Evolutionary conservation across 2,113 vertebrate species (phyloP).

Genomic region (Heptranchias perlo): DNA sequence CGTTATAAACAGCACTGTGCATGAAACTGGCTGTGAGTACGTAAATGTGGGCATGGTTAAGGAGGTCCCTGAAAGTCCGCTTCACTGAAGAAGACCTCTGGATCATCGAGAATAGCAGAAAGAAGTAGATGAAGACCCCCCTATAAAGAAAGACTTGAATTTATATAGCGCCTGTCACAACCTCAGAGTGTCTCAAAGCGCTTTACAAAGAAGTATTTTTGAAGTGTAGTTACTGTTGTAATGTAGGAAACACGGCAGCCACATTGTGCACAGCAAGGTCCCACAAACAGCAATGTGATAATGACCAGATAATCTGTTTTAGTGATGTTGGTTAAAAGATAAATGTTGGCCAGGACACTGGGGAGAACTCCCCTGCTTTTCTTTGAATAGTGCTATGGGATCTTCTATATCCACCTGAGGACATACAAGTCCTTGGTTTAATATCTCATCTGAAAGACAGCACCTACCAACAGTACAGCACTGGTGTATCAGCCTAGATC

Average conservation of each 20-base stretch:
- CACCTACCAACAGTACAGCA: background rate
- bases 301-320: background rate
- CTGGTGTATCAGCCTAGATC: background rate
- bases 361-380: too few species aligned
- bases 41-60: background rate
- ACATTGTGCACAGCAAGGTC: background rate
- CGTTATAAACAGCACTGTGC: too few species aligned
- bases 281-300: background rate
- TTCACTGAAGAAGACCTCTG: background rate
- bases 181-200: background rate
- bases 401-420: background rate
- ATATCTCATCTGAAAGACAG: background rate
- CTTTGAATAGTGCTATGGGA: too few species aligned
- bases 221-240: background rate
- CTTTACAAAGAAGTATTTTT: background rate
- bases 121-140: background rate
- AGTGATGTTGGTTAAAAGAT: too few species aligned
- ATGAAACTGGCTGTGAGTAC: background rate
- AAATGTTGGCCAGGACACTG: too few species aligned
- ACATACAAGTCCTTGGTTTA: background rate
- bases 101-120: background rate
- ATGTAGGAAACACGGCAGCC: background rate
- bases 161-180: background rate
- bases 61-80: background rate
- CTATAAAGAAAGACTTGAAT: background rate